Percentiles rank a stretch among this genome's conserved stretches.
Evolutionary conservation across 2,113 vertebrate genomes (phyloP).

Genomic region (Sitta europaea): DNA sequence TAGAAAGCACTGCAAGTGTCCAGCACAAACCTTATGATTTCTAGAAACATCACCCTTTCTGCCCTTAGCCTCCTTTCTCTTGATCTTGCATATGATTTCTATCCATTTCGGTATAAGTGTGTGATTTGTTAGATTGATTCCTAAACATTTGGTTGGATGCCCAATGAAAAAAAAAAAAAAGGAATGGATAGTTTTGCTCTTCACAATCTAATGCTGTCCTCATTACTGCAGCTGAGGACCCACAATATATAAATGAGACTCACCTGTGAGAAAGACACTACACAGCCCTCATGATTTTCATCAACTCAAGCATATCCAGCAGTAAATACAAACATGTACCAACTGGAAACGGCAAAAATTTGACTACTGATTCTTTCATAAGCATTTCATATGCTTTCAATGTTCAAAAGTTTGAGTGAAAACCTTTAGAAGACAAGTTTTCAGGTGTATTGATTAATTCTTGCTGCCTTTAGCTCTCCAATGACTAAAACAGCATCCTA

Average conservation of each 20-base stretch:
- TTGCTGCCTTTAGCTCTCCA: not conserved
- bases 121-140: not conserved
- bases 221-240: not conserved
- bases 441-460: not conserved
- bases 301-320: not conserved
- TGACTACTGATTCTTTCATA: not conserved
- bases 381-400: not conserved
- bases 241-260: not conserved
- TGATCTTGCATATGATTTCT: not conserved
- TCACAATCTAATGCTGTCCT: not conserved
- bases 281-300: not conserved
- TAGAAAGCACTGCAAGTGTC: not conserved
- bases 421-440: not conserved
- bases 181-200: not conserved
- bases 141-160: not conserved
- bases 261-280: not conserved
- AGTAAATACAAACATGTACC: not conserved
- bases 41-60: not conserved
- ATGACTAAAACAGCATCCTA: not conserved
- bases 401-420: not conserved
- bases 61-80: not conserved
- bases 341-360: not conserved
- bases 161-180: not conserved
- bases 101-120: accelerated
- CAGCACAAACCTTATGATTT: not conserved